These are phyloP conservation scores for Pipistrellus kuhlii DNA, from an alignment of 2,797 vertebrate genomes.

Conservation along the genomic window DNA sequence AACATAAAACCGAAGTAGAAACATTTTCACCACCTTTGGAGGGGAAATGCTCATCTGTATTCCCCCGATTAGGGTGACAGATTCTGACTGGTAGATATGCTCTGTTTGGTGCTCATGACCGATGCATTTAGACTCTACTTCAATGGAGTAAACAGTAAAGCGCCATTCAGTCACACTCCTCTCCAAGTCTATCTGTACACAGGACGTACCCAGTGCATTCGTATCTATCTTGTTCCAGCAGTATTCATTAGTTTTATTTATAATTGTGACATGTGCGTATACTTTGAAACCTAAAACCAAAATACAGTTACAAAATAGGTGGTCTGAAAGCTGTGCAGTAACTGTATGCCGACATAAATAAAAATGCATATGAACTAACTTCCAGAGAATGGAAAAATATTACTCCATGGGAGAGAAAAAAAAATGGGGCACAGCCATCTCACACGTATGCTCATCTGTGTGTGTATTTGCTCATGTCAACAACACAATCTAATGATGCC, in stretches of 20 bases:
- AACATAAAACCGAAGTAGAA: slow-evolving; percentile 49
- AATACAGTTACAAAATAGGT: slow-evolving; percentile 35
- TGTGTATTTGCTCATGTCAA: background rate
- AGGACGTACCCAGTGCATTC: slow-evolving; percentile 9
- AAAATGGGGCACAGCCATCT: background rate
- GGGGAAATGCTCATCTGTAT: slow-evolving; percentile 45
- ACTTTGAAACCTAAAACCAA: slow-evolving; percentile 57
- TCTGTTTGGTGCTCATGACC: slow-evolving; percentile 72
- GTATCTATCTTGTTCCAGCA: slow-evolving; percentile 14
- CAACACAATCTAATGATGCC: background rate
- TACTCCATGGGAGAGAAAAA: slow-evolving; percentile 11
- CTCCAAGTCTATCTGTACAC: slow-evolving; percentile 43
- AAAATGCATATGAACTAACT: slow-evolving; percentile 46
- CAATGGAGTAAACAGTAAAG: slow-evolving; percentile 58
- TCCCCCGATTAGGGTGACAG: slow-evolving; percentile 67
- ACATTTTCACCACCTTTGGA: slow-evolving; percentile 10
- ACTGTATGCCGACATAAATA: slow-evolving; percentile 26
- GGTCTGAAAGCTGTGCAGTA: slow-evolving; percentile 2
- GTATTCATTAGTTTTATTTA: slow-evolving; percentile 64
- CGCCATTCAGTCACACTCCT: background rate
- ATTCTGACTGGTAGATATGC: slow-evolving; percentile 48
- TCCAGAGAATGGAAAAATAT: slow-evolving; percentile 22
- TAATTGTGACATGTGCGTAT: slow-evolving; percentile 52
- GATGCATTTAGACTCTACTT: slow-evolving; percentile 58
- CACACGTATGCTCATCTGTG: background rate